phyloP scores from a whole-genome alignment of 53 echinoderm and acorn worm genomes.

The Hippasteria phrygiana region DNA sequence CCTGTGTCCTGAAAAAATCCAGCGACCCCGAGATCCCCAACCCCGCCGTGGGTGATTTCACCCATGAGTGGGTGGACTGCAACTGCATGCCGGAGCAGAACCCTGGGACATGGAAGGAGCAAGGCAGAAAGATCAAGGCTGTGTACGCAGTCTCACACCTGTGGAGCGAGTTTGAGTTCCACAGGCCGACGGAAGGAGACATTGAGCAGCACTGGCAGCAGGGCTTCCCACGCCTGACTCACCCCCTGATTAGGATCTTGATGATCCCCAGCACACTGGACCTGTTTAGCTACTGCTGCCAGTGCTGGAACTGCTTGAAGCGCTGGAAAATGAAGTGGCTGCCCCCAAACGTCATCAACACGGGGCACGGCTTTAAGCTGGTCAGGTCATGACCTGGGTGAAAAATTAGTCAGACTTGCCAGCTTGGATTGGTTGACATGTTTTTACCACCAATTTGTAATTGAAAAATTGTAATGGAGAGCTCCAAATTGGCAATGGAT shows the following conservation, averaged over 20 bases:
- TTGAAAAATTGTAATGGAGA: too few species aligned
- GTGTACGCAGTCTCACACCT: constrained; percentile 79
- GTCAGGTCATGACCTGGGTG: constrained; percentile 81
- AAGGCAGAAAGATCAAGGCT: constrained; percentile 82
- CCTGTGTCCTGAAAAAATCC: constrained; percentile 77
- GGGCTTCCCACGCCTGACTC: constrained; percentile 87
- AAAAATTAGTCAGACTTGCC: neutral
- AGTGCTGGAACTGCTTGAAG: constrained; percentile 78
- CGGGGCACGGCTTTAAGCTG: constrained; percentile 96
- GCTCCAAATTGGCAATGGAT: too few species aligned
- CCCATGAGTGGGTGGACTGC: constrained; percentile 93
- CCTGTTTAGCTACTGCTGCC: constrained; percentile 65
- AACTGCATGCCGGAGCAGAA: constrained; percentile 81
- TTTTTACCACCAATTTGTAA: too few species aligned
- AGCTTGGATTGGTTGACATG: neutral
- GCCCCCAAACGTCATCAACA: constrained; percentile 87
- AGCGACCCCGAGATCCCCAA: constrained; percentile 85
- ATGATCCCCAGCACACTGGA: constrained; percentile 79
- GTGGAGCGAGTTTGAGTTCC: constrained; percentile 94
- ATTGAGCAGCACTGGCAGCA: constrained; percentile 94
- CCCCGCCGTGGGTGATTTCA: constrained; percentile 88
- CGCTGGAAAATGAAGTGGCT: constrained; percentile 97
- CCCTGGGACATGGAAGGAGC: constrained; percentile 79
- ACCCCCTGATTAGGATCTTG: constrained; percentile 83
- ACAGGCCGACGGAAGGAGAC: constrained; percentile 90